phyloP scores from a whole-genome alignment of 2,888 invertebrate species.

The Globia sparganii region DNA sequence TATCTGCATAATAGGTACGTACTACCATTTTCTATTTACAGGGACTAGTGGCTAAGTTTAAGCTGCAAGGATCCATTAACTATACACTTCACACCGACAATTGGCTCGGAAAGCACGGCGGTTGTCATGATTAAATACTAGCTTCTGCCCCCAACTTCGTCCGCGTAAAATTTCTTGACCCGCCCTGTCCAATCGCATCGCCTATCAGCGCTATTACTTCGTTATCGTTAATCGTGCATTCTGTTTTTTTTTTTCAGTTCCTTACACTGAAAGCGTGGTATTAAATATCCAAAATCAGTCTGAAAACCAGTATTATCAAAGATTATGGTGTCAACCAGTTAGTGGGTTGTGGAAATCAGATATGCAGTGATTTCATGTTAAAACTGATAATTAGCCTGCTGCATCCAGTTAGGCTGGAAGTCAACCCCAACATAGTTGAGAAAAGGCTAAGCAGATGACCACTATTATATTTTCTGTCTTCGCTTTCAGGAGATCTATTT shows the following conservation, averaged over 20 bases:
- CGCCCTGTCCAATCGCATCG: too few species aligned
- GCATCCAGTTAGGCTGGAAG: neutral
- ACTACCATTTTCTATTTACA: neutral
- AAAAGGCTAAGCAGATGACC: neutral
- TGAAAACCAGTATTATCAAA: neutral
- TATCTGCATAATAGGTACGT: neutral
- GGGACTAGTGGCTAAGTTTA: neutral
- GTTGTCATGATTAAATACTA: neutral
- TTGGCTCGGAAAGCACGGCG: too few species aligned
- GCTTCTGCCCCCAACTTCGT: too few species aligned
- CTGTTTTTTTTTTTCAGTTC: neutral
- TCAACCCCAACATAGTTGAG: too few species aligned
- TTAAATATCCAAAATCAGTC: neutral
- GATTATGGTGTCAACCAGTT: neutral
- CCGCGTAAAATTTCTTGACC: too few species aligned
- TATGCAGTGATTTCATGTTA: neutral
- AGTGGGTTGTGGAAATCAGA: neutral
- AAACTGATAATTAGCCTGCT: neutral
- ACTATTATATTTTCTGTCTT: neutral
- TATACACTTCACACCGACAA: neutral
- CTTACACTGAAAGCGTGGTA: neutral
- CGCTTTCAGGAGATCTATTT: neutral
- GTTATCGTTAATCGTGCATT: too few species aligned
- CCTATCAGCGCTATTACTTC: too few species aligned
- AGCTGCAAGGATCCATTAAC: neutral